Percentiles rank a stretch among this genome's conserved stretches.
Conservation (phyloP, 2,888 invertebrate species). For the Cataglyphis livida region DNA sequence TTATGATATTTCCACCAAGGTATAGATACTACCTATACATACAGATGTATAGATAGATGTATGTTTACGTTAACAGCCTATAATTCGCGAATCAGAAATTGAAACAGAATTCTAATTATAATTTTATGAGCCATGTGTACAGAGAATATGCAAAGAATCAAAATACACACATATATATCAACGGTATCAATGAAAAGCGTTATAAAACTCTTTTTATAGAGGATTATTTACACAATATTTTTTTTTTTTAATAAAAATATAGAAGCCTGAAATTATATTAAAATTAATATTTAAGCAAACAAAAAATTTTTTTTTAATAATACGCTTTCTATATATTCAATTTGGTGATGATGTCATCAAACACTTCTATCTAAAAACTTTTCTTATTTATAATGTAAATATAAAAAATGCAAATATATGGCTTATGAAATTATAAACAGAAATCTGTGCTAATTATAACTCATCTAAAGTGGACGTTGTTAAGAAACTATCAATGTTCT, state of each 20-base stretch:
- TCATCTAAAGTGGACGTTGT: background rate
- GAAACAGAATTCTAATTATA: background rate
- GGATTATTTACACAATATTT: background rate
- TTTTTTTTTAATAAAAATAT: background rate
- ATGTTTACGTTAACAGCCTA: background rate
- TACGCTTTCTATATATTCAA: background rate
- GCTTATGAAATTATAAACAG: slow-evolving; percentile 3
- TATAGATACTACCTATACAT: too few species aligned
- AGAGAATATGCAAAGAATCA: background rate
- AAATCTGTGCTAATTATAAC: background rate
- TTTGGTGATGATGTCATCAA: background rate
- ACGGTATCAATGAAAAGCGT: background rate
- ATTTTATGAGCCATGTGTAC: background rate
- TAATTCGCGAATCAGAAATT: background rate
- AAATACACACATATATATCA: background rate
- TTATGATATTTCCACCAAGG: background rate
- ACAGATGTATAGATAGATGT: too few species aligned
- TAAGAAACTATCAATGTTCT: background rate
- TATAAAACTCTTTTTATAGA: background rate
- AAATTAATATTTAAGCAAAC: background rate
- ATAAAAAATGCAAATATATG: background rate
- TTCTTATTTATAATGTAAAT: background rate
- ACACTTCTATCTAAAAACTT: background rate
- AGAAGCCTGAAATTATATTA: background rate
- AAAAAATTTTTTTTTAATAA: background rate